These are phyloP conservation scores for Peucedramus taeniatus DNA, from an alignment of 2,113 vertebrate species.

Conservation along the genomic window DNA sequence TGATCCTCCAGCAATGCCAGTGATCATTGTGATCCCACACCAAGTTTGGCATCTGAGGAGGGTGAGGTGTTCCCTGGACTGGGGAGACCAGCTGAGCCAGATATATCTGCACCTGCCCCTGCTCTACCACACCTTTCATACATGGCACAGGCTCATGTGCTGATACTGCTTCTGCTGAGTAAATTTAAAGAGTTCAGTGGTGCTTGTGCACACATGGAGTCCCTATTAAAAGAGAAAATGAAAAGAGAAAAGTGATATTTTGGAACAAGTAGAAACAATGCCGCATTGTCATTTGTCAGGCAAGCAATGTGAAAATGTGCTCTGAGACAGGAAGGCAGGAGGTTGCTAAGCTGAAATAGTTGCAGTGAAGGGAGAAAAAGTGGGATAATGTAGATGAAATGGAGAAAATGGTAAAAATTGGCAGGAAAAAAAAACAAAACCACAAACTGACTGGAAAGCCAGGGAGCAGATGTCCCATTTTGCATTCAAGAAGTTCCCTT, in stretches of 20 bases:
- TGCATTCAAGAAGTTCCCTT: neutral
- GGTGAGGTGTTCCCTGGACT: neutral
- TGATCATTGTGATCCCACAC: neutral
- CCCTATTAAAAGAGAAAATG: neutral
- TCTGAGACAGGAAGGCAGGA: neutral
- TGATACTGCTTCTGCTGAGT: neutral
- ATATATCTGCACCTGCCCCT: neutral
- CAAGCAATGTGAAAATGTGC: neutral
- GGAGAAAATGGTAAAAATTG: neutral
- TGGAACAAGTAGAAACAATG: neutral
- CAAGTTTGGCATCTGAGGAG: neutral
- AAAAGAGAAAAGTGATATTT: neutral
- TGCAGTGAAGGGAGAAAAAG: neutral
- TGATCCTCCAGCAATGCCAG: neutral
- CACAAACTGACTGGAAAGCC: neutral
- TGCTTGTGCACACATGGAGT: neutral
- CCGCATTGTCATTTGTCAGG: neutral
- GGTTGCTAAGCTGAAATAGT: neutral
- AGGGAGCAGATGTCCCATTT: neutral
- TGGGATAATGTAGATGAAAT: neutral
- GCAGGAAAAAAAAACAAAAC: neutral
- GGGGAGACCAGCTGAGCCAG: neutral
- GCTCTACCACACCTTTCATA: neutral
- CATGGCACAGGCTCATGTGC: neutral
- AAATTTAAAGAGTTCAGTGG: neutral